These are phyloP conservation scores for Copidosoma floridanum DNA, from an alignment of 1,140 invertebrate genomes.

Conservation along the genomic window DNA sequence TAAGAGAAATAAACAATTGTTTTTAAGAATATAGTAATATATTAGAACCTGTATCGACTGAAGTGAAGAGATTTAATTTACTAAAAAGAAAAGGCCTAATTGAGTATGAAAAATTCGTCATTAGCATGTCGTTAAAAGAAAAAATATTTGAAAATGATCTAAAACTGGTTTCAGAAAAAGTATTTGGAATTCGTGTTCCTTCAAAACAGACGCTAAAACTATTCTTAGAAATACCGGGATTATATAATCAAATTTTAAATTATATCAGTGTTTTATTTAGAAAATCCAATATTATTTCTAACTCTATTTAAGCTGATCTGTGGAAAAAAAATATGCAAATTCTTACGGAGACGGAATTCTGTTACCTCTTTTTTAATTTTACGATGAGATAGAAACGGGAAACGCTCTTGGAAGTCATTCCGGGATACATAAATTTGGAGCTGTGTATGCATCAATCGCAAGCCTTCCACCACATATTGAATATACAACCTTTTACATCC, in stretches of 20 bases:
- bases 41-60: neutral
- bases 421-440: constrained; percentile 3
- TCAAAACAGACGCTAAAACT: neutral
- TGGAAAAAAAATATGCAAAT: constrained; percentile 4
- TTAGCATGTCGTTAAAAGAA: neutral
- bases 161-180: neutral
- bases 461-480: constrained; percentile 22
- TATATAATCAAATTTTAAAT: neutral
- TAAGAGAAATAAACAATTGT: neutral
- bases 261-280: neutral
- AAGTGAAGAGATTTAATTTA: neutral
- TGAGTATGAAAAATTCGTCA: neutral
- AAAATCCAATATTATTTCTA: neutral
- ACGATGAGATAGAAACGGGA: constrained; percentile 4
- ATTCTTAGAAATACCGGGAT: constrained; percentile 13
- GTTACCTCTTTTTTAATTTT: constrained; percentile 1
- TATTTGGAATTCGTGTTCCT: neutral
- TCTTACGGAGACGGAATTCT: neutral
- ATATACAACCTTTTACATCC: too few relatives aligned
- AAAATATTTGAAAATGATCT: neutral
- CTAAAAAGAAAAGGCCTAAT: neutral
- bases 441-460: constrained; percentile 8
- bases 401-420: constrained; percentile 11
- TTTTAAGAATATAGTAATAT: neutral
- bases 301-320: neutral